phyloP scores from a whole-genome alignment of 2,113 vertebrate genomes.

The Australoheros scitulus region DNA sequence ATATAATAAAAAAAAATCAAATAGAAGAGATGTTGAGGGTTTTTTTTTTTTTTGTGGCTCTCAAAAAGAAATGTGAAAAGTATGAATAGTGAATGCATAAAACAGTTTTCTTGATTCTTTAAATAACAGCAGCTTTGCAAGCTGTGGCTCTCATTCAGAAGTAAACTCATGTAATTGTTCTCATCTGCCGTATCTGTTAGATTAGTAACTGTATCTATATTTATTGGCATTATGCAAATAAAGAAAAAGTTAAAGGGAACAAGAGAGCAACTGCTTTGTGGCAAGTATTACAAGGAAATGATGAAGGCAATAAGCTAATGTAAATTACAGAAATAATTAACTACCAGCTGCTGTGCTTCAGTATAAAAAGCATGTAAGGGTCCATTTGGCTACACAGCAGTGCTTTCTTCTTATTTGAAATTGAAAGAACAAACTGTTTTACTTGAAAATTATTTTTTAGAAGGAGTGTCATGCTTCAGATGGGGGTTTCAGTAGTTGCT shows the following conservation, averaged over 20 bases:
- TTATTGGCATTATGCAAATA: neutral
- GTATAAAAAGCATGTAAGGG: neutral
- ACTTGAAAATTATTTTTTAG: slow-evolving; percentile 67
- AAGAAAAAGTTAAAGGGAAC: slow-evolving; percentile 7
- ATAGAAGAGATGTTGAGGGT: neutral
- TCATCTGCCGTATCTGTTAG: neutral
- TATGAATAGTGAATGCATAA: neutral
- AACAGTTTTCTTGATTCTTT: neutral
- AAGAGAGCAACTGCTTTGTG: neutral
- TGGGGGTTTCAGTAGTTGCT: slow-evolving; percentile 66
- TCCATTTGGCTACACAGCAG: slow-evolving; percentile 21
- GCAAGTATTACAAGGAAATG: neutral
- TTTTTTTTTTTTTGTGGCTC: neutral
- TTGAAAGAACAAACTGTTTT: slow-evolving; percentile 63
- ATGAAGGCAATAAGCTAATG: neutral
- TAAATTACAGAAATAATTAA: slow-evolving; percentile 30
- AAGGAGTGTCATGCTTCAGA: slow-evolving; percentile 60
- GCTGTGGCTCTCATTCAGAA: neutral
- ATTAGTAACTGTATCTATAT: neutral
- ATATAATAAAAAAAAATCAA: neutral
- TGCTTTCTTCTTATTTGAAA: slow-evolving; percentile 40
- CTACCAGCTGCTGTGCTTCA: neutral
- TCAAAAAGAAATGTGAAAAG: neutral
- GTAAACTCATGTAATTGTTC: neutral
- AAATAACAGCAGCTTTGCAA: neutral